These are phyloP conservation scores for Tortrix viridana DNA, from an alignment of 2,888 invertebrate species.

Conservation along the genomic window DNA sequence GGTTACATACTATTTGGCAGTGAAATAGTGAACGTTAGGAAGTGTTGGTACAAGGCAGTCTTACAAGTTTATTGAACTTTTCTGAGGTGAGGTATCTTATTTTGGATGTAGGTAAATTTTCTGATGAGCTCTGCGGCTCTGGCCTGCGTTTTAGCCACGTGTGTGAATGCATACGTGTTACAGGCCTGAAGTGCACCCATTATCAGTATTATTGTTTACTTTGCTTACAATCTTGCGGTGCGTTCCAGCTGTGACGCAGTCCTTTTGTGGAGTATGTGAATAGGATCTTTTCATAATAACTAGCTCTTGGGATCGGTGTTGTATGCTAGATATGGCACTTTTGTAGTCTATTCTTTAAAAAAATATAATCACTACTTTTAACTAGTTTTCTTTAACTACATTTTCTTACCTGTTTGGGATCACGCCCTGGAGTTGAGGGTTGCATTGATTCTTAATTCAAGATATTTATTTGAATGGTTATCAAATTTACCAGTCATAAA, in stretches of 20 bases:
- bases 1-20: slow-evolving; percentile 58
- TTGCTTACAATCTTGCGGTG: slow-evolving; percentile 5
- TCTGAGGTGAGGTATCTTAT: slow-evolving; percentile 69
- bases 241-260: slow-evolving; percentile 16
- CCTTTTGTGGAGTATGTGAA: not conserved
- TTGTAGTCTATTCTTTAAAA: too few relatives aligned
- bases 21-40: slow-evolving; percentile 65
- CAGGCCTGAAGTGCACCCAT: slow-evolving; percentile 13
- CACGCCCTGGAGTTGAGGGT: too few relatives aligned
- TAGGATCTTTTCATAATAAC: not conserved
- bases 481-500: too few relatives aligned
- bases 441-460: too few relatives aligned
- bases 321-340: not conserved
- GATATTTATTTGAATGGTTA: too few relatives aligned
- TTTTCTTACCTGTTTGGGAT: too few relatives aligned
- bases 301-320: not conserved
- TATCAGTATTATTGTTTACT: slow-evolving; percentile 8
- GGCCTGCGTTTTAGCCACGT: slow-evolving; percentile 31
- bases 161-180: slow-evolving; percentile 30
- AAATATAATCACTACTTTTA: too few relatives aligned
- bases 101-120: slow-evolving; percentile 42
- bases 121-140: slow-evolving; percentile 23
- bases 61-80: slow-evolving; percentile 61
- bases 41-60: slow-evolving; percentile 62
- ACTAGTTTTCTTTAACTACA: too few relatives aligned